These are phyloP conservation scores for Antheraea assamensis DNA, from an alignment of 2,888 invertebrate genomes.

Conservation along the genomic window DNA sequence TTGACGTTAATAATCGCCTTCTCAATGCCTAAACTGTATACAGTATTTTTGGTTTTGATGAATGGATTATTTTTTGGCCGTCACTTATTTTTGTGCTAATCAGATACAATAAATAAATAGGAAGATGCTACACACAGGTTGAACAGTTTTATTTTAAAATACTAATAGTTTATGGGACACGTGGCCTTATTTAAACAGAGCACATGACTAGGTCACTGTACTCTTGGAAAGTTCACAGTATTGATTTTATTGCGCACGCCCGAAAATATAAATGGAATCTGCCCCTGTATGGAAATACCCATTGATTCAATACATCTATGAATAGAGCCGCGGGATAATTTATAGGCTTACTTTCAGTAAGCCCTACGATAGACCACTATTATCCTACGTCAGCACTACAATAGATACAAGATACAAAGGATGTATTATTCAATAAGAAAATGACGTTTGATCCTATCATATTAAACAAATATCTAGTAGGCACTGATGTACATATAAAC, in stretches of 20 bases:
- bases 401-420: neutral
- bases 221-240: slow-evolving; percentile 78
- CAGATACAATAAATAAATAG: neutral
- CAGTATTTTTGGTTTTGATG: too few relatives aligned
- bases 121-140: neutral
- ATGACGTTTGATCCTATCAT: too few relatives aligned
- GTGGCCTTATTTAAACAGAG: slow-evolving; percentile 66
- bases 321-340: slow-evolving; percentile 27
- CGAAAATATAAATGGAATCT: slow-evolving; percentile 77
- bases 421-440: neutral
- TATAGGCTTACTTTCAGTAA: neutral
- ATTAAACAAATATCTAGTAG: too few relatives aligned
- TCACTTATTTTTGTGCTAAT: neutral
- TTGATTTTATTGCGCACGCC: slow-evolving; percentile 81
- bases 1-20: too few relatives aligned
- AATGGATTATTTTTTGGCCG: too few relatives aligned
- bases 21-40: too few relatives aligned
- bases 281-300: slow-evolving; percentile 50
- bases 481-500: too few relatives aligned
- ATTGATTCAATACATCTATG: slow-evolving; percentile 49
- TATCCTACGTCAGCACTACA: neutral
- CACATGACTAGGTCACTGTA: slow-evolving; percentile 77
- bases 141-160: slow-evolving; percentile 47
- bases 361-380: neutral
- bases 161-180: slow-evolving; percentile 64